A percentile compares a stretch with the other conserved stretches of the same genome.
Conservation (phyloP, 2,113 vertebrate genomes). For the Corvus moneduloides region DNA sequence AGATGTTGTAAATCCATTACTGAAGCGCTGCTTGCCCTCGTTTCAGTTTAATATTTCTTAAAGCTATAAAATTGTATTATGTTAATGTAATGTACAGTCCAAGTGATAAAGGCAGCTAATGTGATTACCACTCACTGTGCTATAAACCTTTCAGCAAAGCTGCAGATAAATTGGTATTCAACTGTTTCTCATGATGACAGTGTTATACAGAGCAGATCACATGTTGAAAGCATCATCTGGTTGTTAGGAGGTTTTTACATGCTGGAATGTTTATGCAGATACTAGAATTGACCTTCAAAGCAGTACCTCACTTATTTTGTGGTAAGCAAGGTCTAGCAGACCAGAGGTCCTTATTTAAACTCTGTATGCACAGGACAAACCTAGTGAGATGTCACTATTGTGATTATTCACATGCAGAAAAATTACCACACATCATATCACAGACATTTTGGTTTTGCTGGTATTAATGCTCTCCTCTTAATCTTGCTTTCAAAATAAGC, state of each 20-base stretch:
- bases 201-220: constrained; percentile 31
- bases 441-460: not conserved
- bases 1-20: constrained; percentile 68
- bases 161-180: constrained; percentile 12
- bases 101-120: constrained; percentile 64
- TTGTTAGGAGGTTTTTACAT: not conserved
- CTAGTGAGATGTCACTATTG: not conserved
- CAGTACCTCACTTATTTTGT: not conserved
- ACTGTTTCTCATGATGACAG: constrained; percentile 15
- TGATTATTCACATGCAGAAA: not conserved
- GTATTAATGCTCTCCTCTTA: not conserved
- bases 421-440: not conserved
- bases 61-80: constrained; percentile 70
- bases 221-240: not conserved
- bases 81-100: constrained; percentile 60
- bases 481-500: not conserved
- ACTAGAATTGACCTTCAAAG: not conserved
- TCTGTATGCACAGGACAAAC: not conserved
- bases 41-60: constrained; percentile 72
- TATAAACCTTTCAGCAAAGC: constrained; percentile 59
- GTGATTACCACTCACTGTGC: constrained; percentile 59
- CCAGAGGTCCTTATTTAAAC: not conserved
- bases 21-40: constrained; percentile 48
- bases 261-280: not conserved
- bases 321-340: not conserved